Conservation (phyloP, 2,113 vertebrate genomes). For the Calyptommatus sinebrachiatus region DNA sequence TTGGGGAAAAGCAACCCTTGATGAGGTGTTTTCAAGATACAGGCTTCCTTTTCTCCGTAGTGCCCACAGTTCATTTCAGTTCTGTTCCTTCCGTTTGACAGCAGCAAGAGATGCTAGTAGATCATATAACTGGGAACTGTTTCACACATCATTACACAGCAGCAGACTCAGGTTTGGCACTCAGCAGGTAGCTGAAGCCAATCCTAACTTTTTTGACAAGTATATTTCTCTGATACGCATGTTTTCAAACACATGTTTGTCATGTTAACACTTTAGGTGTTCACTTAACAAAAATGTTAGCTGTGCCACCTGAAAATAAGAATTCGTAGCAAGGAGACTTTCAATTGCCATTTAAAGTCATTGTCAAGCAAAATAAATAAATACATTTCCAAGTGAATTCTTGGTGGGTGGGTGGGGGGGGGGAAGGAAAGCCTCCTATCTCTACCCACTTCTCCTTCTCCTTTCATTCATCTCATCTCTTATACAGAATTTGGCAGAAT, state of each 20-base stretch:
- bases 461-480: neutral
- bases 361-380: neutral
- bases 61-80: neutral
- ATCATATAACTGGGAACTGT: neutral
- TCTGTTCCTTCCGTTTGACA: neutral
- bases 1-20: neutral
- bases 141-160: conserved; percentile 20
- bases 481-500: neutral
- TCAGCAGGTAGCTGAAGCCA: conserved; percentile 10
- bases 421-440: neutral
- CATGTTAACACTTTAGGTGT: conserved; percentile 15
- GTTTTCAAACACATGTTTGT: conserved; percentile 23
- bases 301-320: neutral
- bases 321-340: neutral
- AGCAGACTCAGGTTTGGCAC: conserved; percentile 14
- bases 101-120: neutral
- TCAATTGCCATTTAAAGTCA: conserved; percentile 3
- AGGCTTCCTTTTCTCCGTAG: neutral
- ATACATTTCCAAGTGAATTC: neutral
- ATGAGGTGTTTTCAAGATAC: neutral
- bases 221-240: neutral
- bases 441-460: neutral
- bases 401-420: too few relatives aligned
- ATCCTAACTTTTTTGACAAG: conserved; percentile 7
- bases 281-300: neutral